Base-by-base conservation (phyloP, 1,140 invertebrate species). In the Euwallacea similis region DNA sequence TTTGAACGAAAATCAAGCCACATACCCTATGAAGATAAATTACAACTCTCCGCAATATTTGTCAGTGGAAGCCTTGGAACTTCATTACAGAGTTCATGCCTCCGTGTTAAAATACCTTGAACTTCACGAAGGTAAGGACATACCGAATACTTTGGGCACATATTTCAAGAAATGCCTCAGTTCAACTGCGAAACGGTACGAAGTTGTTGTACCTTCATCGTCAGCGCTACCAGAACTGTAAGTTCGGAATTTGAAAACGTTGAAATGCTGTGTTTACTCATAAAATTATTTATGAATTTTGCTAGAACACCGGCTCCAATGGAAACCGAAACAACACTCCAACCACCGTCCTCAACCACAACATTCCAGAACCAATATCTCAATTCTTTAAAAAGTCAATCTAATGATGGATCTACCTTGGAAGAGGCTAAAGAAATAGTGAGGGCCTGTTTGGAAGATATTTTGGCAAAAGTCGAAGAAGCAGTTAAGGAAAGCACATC, bases 51-150 rank as follows among this genome's bases (percentile, higher is more conserved):
- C 95, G 0, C 90, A 92, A 69, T 87, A 91, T 80, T 84, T 94
- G 42, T 88, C 94, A 6, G 88, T 98, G n/a, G 95, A 98, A 84
- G 91, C 94, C 0, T 82, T 98, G 15, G 96, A 98, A 83, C 87
- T 92, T 7, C 89, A 91, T 79, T 93, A 93, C 79, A 84, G 92
- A 75, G 90, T 94, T 53, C 93, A 97, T 81, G 90, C 92, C 0
- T 90, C 90, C 53, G 91, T 94, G 77, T 82, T 97, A 3, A 97
- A 97, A 81, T 91, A 90, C 80, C 82, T 97, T 43, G 89, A 95
- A 77, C 87, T 89, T 71, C 87, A 91, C 60, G 81, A 83, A 68
- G 81, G 84, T 50, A 85, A 86, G 78, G 66, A 73, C 8, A 78
- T 81, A 15, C 59, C 74, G 0, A 69, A 72, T 62, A 68, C 69